Base-by-base conservation (phyloP, 1,140 invertebrate species). In the Cardiocondyla obscurior region DNA sequence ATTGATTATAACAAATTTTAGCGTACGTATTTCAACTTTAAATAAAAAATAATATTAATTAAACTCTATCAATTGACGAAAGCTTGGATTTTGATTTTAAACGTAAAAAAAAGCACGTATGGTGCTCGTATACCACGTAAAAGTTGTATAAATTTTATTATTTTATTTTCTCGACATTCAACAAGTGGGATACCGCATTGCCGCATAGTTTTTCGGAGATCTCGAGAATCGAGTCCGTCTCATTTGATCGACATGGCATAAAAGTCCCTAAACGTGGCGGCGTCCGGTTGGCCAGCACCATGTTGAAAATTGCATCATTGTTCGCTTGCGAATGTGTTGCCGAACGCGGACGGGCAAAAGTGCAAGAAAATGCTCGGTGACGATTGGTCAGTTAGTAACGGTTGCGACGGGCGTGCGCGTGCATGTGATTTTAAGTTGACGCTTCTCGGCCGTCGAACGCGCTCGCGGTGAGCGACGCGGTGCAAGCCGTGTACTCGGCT, bases 401-500 rank as follows among this genome's bases (percentile, higher is more conserved):
- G 3, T 10, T 25, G 30, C 10, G 58, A 4, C 19, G 53, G 76
- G 72, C 84, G 53, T 89, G 86, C 86, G 88, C 81, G 39, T 72
- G 64, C 19, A 57, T n/a, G 44, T 14, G 39, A 83, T 88, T 90
- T 90, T 25, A 86, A 89, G 67, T 86, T 85, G 81, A 74, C 65
- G 25, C 22, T 76, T 8, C n/a, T 72, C 69, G 44, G 14, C 28
- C 44, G 53, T 65, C 39, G 2, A 22, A 49, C 19, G 64, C 51
- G 62, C 55, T 70, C 51, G n/a, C 28, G n/a, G n/a, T n/a, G 25
- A 72, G 14, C 25, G 19, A 44, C 65, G 49, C 39, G 69, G 51
- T 42, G 49, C 33, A 4, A 28, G 28, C 30, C n/a, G n/a, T n/a
- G n/a, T 12, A 25, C 25, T 14, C 5, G 3, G 42, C 7, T 8